phyloP scores from a whole-genome alignment of 2,797 vertebrate species.

The Protosalanx chinensis region DNA sequence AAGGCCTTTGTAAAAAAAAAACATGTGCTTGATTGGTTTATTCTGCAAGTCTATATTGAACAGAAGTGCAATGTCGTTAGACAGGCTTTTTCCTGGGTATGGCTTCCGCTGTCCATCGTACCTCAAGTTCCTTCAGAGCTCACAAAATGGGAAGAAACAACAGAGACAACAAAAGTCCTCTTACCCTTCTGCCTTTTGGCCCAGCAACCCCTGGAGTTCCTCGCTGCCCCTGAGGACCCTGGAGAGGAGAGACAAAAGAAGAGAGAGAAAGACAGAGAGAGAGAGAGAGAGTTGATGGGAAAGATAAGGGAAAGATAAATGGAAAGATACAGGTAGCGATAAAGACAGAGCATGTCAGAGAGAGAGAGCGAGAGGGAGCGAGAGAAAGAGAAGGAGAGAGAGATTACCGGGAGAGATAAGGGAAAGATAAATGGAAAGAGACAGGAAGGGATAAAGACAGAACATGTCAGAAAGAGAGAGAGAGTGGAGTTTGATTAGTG shows the following conservation, averaged over 20 bases:
- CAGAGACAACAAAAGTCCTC: conserved; percentile 34
- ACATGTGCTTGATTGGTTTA: conserved; percentile 7
- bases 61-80: not conserved
- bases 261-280: conserved; percentile 11
- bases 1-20: not conserved
- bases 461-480: not conserved
- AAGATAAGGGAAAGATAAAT: not conserved
- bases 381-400: not conserved
- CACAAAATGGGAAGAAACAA: not conserved
- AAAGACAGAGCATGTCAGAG: not conserved
- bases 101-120: conserved; percentile 8
- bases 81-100: not conserved
- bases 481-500: not conserved
- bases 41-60: conserved; percentile 5
- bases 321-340: not conserved
- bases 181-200: conserved; percentile 87
- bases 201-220: conserved; percentile 81
- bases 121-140: conserved; percentile 4
- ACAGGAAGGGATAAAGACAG: too few relatives aligned
- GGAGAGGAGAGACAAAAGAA: not conserved
- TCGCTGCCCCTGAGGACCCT: conserved; percentile 85
- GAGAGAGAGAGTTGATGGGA: not conserved
- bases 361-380: not conserved
- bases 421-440: too few relatives aligned
- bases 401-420: too few relatives aligned